Conservation (phyloP, 2,888 invertebrate species). For the Eurytoma californica region DNA sequence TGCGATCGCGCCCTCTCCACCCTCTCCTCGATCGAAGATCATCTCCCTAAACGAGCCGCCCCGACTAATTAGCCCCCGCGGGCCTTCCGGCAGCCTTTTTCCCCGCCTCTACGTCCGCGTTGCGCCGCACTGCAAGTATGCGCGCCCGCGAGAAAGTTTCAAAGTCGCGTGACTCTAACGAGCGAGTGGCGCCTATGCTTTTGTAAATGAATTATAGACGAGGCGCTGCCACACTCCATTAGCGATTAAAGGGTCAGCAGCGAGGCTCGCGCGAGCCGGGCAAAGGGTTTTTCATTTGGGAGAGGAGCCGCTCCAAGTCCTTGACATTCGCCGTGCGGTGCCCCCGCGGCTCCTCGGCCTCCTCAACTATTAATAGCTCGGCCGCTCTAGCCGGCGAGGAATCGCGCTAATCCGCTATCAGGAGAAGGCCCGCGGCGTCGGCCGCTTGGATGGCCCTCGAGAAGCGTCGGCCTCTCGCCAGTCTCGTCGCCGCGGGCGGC, state of each 20-base stretch:
- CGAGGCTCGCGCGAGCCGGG: neutral
- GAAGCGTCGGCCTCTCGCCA: neutral
- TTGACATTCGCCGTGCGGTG: constrained; percentile 3
- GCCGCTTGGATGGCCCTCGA: too few species aligned
- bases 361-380: neutral
- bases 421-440: too few species aligned
- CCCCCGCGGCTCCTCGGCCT: neutral
- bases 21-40: too few species aligned
- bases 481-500: neutral
- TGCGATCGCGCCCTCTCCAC: too few species aligned
- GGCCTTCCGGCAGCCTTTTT: too few species aligned
- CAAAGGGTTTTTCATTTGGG: neutral
- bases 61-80: too few species aligned
- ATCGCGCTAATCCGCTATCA: too few species aligned
- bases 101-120: too few species aligned
- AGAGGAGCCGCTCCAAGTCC: neutral
- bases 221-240: neutral
- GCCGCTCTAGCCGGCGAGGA: too few species aligned
- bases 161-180: constrained; percentile 24
- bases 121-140: too few species aligned
- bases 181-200: neutral
- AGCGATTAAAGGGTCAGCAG: too few species aligned
- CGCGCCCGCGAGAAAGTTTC: neutral
- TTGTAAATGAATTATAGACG: neutral
- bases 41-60: too few species aligned